Evolutionary conservation across 2,888 invertebrate genomes (phyloP).

Genomic region (Anoncus sp.): DNA sequence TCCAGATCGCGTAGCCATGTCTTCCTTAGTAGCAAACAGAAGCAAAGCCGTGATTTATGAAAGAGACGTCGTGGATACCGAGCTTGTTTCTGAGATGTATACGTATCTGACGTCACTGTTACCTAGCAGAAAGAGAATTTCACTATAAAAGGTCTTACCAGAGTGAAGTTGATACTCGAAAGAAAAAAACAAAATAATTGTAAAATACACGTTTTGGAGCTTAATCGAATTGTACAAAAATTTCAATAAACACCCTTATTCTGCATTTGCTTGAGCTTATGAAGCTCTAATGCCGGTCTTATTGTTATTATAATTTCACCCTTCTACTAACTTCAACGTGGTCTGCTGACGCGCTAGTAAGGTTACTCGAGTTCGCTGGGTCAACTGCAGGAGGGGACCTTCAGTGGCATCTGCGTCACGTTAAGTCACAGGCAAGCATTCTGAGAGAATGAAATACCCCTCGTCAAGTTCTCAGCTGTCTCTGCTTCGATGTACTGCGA

Average conservation of each 20-base stretch:
- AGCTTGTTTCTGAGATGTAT: constrained; percentile 43
- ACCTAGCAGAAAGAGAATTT: constrained; percentile 11
- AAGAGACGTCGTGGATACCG: constrained; percentile 7
- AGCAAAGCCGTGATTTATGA: constrained; percentile 69
- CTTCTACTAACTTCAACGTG: constrained; percentile 3
- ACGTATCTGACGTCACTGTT: constrained; percentile 10
- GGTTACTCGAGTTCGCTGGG: constrained; percentile 33
- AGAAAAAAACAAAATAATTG: neutral
- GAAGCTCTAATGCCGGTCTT: neutral
- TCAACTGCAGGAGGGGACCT: constrained; percentile 11
- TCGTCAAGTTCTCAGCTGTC: constrained; percentile 13
- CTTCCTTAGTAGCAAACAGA: constrained; percentile 63
- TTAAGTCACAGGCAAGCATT: constrained; percentile 26
- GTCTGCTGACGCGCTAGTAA: neutral
- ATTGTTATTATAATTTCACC: constrained; percentile 1
- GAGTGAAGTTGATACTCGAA: neutral
- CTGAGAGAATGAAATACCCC: constrained; percentile 7
- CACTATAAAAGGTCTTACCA: neutral
- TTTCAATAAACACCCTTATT: neutral
- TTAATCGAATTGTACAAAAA: neutral
- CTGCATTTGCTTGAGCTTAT: neutral
- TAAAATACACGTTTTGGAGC: neutral
- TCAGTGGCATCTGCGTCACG: neutral
- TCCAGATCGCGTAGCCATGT: constrained; percentile 52
- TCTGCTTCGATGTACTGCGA: neutral